These are phyloP conservation scores for Esox masquinongy DNA, from an alignment of 2,797 vertebrate species.

Conservation along the genomic window DNA sequence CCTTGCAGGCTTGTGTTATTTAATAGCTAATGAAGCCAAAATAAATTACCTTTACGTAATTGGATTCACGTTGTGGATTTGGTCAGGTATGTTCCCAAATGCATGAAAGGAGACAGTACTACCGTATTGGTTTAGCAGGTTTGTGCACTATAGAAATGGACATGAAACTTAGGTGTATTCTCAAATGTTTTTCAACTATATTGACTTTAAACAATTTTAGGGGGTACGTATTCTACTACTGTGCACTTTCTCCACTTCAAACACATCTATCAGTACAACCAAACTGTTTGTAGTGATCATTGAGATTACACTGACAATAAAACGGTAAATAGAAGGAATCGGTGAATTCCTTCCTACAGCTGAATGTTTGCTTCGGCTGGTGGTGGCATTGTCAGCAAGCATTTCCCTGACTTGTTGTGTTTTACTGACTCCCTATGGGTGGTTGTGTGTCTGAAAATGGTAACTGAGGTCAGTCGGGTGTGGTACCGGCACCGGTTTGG, in stretches of 20 bases:
- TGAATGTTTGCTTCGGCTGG: slow-evolving; percentile 10
- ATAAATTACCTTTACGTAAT: neutral
- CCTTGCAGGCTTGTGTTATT: neutral
- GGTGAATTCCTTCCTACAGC: neutral
- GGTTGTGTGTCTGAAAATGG: no score
- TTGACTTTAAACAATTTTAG: neutral
- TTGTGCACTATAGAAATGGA: slow-evolving; percentile 19
- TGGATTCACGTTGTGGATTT: neutral
- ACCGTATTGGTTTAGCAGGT: slow-evolving; percentile 5
- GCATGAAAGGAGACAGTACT: neutral
- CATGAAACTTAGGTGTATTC: neutral
- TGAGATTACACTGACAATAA: slow-evolving; percentile 2
- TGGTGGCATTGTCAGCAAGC: no score
- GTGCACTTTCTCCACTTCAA: neutral
- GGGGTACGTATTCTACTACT: neutral
- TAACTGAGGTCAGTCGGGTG: no score
- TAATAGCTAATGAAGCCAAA: neutral
- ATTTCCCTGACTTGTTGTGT: no score
- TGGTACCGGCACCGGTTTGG: no score
- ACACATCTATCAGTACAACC: neutral
- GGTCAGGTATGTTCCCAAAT: neutral
- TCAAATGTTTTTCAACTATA: neutral
- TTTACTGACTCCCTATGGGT: no score
- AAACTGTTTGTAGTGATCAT: neutral
- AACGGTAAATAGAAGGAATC: no score